These are phyloP conservation scores for Euphonia xanthogaster DNA, from an alignment of 2,797 vertebrate species.

Conservation along the genomic window DNA sequence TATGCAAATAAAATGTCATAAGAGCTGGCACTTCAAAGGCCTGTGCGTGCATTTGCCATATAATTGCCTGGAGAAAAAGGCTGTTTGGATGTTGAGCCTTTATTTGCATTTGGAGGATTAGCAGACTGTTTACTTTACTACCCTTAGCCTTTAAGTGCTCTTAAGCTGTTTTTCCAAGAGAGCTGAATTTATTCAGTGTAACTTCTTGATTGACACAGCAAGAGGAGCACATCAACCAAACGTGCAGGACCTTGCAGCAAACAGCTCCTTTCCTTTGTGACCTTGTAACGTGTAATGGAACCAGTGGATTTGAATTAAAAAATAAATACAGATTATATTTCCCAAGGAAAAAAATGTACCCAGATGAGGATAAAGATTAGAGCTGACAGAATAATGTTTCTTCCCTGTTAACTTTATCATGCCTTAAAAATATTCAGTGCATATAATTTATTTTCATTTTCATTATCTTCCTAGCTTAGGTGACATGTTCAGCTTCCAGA, in stretches of 20 bases:
- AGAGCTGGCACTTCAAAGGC: slow-evolving; percentile 33
- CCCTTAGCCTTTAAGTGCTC: slow-evolving; percentile 43
- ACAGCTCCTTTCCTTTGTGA: not conserved
- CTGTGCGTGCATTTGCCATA: not conserved
- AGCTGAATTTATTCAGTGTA: slow-evolving; percentile 27
- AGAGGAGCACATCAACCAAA: not conserved
- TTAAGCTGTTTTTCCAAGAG: slow-evolving; percentile 28
- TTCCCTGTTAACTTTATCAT: not conserved
- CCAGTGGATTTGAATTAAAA: not conserved
- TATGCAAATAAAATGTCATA: slow-evolving; percentile 18
- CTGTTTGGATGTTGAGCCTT: not conserved
- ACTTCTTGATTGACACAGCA: slow-evolving; percentile 23
- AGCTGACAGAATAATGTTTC: not conserved
- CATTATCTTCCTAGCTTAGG: not conserved
- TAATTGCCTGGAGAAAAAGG: not conserved
- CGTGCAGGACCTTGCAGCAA: not conserved
- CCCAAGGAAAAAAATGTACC: not conserved
- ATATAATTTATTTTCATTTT: slow-evolving; percentile 13
- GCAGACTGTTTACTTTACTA: slow-evolving; percentile 40
- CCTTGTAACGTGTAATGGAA: not conserved
- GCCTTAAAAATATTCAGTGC: not conserved
- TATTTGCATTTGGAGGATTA: slow-evolving; percentile 58
- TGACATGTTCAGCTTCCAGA: not conserved
- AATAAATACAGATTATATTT: not conserved
- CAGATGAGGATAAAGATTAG: not conserved